phyloP scores from a whole-genome alignment of 2,888 invertebrate genomes.

The Aethes cnicana region DNA sequence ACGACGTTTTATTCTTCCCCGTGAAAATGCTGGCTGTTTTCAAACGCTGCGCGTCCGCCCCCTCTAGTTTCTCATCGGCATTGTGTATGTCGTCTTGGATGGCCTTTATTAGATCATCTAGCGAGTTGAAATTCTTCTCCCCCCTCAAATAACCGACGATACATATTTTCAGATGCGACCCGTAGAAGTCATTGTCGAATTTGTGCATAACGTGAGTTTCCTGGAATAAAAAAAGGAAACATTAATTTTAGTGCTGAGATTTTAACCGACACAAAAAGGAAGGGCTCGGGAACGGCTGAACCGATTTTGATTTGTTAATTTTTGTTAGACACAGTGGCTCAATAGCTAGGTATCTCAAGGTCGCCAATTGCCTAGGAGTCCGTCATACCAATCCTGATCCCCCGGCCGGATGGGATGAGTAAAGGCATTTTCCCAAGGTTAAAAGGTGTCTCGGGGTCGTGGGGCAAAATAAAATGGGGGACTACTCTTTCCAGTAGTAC shows the following conservation, averaged over 20 bases:
- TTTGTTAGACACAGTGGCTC: too few species aligned
- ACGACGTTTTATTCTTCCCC: constrained; percentile 3
- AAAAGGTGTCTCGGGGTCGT: too few species aligned
- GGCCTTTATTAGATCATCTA: constrained; percentile 88
- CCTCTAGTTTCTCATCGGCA: constrained; percentile 84
- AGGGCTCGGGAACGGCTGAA: too few species aligned
- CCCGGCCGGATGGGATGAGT: too few species aligned
- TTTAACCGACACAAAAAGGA: too few species aligned
- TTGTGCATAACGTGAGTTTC: constrained; percentile 95
- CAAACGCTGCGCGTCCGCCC: constrained; percentile 71
- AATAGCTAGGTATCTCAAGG: too few species aligned
- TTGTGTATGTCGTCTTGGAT: constrained; percentile 90
- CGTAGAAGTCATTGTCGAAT: constrained; percentile 94
- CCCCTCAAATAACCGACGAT: constrained; percentile 92
- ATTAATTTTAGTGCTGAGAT: background rate
- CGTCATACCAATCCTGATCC: too few species aligned
- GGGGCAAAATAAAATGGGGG: too few species aligned
- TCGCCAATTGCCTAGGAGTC: too few species aligned
- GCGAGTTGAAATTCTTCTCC: constrained; percentile 89
- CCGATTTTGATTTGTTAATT: too few species aligned
- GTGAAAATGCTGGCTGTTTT: constrained; percentile 81
- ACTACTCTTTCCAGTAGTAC: too few species aligned
- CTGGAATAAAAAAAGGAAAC: constrained; percentile 69
- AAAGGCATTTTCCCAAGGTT: too few species aligned
- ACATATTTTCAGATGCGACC: constrained; percentile 88